phyloP scores from a whole-genome alignment of 2,888 invertebrate genomes.

The Chrysopilus asiliformis region DNA sequence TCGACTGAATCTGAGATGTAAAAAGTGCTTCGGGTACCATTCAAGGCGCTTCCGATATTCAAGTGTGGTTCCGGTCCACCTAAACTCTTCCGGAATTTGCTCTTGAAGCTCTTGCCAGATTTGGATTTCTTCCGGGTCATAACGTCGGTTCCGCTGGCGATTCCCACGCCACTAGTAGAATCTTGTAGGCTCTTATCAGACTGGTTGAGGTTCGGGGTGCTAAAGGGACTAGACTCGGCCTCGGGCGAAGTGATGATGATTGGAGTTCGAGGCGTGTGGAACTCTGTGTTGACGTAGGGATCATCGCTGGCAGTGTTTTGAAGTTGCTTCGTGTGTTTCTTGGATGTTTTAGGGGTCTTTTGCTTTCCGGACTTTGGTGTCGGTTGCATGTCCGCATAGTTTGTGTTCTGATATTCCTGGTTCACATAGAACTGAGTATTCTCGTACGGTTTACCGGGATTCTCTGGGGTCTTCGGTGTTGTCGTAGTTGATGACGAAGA shows the following conservation, averaged over 20 bases:
- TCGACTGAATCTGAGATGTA: constrained; percentile 56
- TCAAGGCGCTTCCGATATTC: constrained; percentile 41
- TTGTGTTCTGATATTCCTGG: constrained; percentile 11
- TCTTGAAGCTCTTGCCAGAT: constrained; percentile 43
- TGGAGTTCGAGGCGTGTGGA: constrained; percentile 19
- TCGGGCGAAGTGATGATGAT: constrained; percentile 4
- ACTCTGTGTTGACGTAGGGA: constrained; percentile 26
- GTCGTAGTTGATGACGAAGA: constrained; percentile 10
- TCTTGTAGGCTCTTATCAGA: constrained; percentile 23
- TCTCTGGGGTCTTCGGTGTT: constrained; percentile 23
- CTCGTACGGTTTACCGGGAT: constrained; percentile 33
- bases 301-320: constrained; percentile 14
- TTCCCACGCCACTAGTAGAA: constrained; percentile 19
- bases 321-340: constrained; percentile 6
- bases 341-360: constrained; percentile 12
- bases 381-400: constrained; percentile 1
- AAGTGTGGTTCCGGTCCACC: constrained; percentile 39
- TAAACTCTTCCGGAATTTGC: constrained; percentile 45
- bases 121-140: constrained; percentile 36
- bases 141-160: constrained; percentile 12
- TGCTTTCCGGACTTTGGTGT: constrained; percentile 5
- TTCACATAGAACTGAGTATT: constrained; percentile 26
- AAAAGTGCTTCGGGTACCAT: constrained; percentile 54
- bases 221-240: constrained; percentile 5
- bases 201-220: background rate